Evolutionary conservation across 1,140 invertebrate genomes (phyloP).

Genomic region (Leptestheria dahalacensis): DNA sequence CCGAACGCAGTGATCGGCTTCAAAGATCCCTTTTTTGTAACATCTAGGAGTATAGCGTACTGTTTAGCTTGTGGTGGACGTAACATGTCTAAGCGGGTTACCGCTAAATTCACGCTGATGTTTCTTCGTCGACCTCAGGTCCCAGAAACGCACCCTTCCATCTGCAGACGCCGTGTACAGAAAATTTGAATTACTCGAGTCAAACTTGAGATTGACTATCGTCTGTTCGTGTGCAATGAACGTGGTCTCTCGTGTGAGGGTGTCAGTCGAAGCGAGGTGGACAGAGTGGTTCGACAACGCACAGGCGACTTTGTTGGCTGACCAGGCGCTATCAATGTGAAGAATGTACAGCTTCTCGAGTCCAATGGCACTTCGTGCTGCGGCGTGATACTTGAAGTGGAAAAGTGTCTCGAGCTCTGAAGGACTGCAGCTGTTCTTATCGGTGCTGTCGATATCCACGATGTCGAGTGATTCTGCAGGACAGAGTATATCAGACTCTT

Average conservation of each 20-base stretch:
- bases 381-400: not conserved
- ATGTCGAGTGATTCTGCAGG: constrained; percentile 15
- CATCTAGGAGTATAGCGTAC: constrained; percentile 27
- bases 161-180: constrained; percentile 41
- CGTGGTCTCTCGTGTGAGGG: constrained; percentile 7
- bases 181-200: constrained; percentile 39
- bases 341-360: constrained; percentile 11
- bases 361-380: constrained; percentile 18
- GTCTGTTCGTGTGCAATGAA: constrained; percentile 21
- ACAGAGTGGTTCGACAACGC: constrained; percentile 16
- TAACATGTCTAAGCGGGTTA: constrained; percentile 24
- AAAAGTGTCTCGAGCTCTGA: constrained; percentile 16
- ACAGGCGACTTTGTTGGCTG: constrained; percentile 6
- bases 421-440: constrained; percentile 20
- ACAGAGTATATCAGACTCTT: no score
- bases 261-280: constrained; percentile 13
- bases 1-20: constrained; percentile 57
- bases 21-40: constrained; percentile 24
- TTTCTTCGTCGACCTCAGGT: constrained; percentile 39
- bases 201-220: constrained; percentile 36
- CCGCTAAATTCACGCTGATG: constrained; percentile 40
- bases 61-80: constrained; percentile 21
- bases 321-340: not conserved
- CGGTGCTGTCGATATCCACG: constrained; percentile 21
- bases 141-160: constrained; percentile 45